A percentile compares a stretch with the other conserved stretches of the same genome.
Conservation (phyloP, 2,888 invertebrate species). For the Eristalis intricaria region DNA sequence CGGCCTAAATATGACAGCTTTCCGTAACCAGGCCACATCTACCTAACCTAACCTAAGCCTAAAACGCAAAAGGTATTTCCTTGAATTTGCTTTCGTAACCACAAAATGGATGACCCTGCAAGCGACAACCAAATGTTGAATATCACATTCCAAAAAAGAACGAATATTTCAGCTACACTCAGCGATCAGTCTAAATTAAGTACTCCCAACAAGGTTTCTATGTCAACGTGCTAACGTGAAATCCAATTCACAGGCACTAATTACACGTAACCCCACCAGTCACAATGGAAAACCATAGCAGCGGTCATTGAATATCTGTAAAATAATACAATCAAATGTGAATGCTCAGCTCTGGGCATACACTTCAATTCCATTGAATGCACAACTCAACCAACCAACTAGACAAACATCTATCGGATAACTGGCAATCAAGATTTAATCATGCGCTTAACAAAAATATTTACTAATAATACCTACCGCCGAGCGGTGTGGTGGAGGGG, state of each 20-base stretch:
- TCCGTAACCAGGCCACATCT: too few species aligned
- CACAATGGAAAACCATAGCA: not conserved
- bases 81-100: too few species aligned
- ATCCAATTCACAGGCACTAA: not conserved
- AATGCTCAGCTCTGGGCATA: not conserved
- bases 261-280: not conserved
- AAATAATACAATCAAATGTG: not conserved
- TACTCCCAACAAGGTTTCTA: not conserved
- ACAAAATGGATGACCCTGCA: too few species aligned
- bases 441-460: constrained; percentile 60
- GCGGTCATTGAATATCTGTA: not conserved
- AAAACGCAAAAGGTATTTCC: too few species aligned
- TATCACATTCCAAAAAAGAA: too few species aligned
- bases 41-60: too few species aligned
- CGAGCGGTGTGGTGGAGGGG: not conserved
- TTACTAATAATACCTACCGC: constrained; percentile 42
- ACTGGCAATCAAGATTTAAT: constrained; percentile 60
- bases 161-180: too few species aligned
- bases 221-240: not conserved
- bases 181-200: not conserved
- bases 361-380: constrained; percentile 31
- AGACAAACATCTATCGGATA: constrained; percentile 25
- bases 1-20: too few species aligned
- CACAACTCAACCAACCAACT: not conserved
- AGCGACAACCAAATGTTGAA: too few species aligned